Evolutionary conservation across 2,113 vertebrate genomes (phyloP), one percentile per base, ranked within the genome.

Genomic region (Argyrosomus japonicus): DNA sequence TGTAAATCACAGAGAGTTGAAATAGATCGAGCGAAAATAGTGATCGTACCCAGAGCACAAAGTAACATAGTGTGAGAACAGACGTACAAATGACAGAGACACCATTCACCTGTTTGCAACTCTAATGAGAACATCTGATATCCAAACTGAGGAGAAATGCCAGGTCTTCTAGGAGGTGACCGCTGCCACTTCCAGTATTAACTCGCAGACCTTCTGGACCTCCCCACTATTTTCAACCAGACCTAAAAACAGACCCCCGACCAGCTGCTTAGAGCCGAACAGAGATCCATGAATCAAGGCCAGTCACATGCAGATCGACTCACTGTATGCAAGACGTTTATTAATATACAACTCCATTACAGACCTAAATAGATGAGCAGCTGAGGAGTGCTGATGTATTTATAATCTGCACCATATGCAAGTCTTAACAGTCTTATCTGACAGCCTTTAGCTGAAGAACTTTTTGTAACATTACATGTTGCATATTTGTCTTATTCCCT

Each of bases 171-270:
- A 29, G 50, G 65, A 57, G 75, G 73, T 11, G 0, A 54, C 50
- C 23, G 25, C 50, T 53, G 58, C 40, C 40, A 45, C 69, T 21
- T 54, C 25, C 15, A 25, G 65, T 21, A 64, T 57, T 47, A 78
- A 75, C 36, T 8, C 4, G 0, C 18, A 40, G 3, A 18, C 47
- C 61, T 36, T 43, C 50, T 0, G 27, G 68, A 25, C 76, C 40
- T 43, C 23, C 32, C 21, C 47, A 36, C 85, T 93, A 93, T 93
- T 93, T 94, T 74, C 82, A 91, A 45, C 60, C 72, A 18, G 56
- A 18, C 68, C 89, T 89, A 86, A 90, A 92, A 90, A 86, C 87
- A 88, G 85, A 89, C 32, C 79, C 12, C 63, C 68, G 87, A 88
- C 77, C 93, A 91, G 89, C 93, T 91, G 91, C 32, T 89, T 45